phyloP scores from a whole-genome alignment of 1,140 invertebrate species.

The roundworm (Caenorhabditis elegans) region DNA sequence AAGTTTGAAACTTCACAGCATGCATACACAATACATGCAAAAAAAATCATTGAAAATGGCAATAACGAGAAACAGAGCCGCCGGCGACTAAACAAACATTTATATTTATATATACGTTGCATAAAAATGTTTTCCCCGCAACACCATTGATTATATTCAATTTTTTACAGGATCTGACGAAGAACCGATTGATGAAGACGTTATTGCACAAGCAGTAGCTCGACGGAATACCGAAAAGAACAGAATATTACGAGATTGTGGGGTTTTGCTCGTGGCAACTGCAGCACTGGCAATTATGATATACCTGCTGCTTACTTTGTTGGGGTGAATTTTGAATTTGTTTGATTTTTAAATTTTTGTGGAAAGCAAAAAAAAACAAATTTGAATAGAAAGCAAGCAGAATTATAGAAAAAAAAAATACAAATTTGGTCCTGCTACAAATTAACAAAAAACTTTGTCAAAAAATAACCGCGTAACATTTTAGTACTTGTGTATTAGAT shows the following conservation, averaged over 20 bases:
- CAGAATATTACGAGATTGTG: background rate
- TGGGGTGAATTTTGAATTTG: background rate
- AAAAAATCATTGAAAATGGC: too few relatives aligned
- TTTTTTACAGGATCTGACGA: background rate
- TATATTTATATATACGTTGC: background rate
- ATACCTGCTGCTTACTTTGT: background rate
- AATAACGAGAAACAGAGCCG: background rate
- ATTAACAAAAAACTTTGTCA: too few relatives aligned
- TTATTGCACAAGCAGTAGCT: background rate
- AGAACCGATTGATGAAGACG: background rate
- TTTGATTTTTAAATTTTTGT: too few relatives aligned
- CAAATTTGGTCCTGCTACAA: too few relatives aligned
- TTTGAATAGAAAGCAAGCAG: too few relatives aligned
- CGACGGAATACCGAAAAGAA: too few relatives aligned
- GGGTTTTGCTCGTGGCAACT: background rate
- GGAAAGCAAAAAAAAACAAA: too few relatives aligned
- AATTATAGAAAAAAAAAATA: too few relatives aligned
- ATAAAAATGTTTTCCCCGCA: background rate
- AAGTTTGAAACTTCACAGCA: background rate
- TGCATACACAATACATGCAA: background rate
- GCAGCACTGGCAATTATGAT: background rate
- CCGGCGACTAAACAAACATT: conserved; percentile 6
- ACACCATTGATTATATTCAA: background rate
- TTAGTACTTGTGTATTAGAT: too few relatives aligned
- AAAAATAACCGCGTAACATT: too few relatives aligned